phyloP scores from a whole-genome alignment of 2,888 invertebrate genomes.

The Brachyopa scutellaris region DNA sequence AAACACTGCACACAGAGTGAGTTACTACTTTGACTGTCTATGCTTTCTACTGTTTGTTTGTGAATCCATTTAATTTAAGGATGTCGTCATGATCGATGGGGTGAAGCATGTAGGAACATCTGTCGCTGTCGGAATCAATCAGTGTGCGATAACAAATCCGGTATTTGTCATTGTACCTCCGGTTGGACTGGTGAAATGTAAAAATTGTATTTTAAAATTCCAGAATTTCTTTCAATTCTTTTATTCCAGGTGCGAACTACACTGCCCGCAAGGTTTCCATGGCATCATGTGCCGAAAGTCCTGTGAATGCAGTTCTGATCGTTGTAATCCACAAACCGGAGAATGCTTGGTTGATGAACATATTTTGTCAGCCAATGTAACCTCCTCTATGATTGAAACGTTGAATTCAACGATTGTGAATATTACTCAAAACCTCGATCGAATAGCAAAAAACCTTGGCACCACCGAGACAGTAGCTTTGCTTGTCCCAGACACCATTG shows the following conservation, averaged over 20 bases:
- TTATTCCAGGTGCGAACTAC: constrained; percentile 78
- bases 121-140: constrained; percentile 86
- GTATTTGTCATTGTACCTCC: constrained; percentile 86
- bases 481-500: constrained; percentile 59
- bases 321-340: constrained; percentile 75
- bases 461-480: constrained; percentile 55
- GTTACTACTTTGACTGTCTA: no score
- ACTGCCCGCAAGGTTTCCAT: constrained; percentile 79
- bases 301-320: constrained; percentile 78
- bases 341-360: constrained; percentile 63
- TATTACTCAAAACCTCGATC: constrained; percentile 79
- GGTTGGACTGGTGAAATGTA: constrained; percentile 88
- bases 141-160: constrained; percentile 85
- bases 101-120: constrained; percentile 86
- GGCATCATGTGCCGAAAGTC: constrained; percentile 80
- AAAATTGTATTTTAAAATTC: constrained; percentile 78
- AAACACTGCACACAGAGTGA: constrained; percentile 80
- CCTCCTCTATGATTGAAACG: constrained; percentile 79
- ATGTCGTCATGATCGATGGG: constrained; percentile 88
- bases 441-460: constrained; percentile 77
- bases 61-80: constrained; percentile 82
- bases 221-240: not conserved
- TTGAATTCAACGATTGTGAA: constrained; percentile 80
- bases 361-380: constrained; percentile 74
- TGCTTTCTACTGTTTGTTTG: no score